phyloP scores from a whole-genome alignment of 2,888 invertebrate species.

The Cerceris rybyensis region DNA sequence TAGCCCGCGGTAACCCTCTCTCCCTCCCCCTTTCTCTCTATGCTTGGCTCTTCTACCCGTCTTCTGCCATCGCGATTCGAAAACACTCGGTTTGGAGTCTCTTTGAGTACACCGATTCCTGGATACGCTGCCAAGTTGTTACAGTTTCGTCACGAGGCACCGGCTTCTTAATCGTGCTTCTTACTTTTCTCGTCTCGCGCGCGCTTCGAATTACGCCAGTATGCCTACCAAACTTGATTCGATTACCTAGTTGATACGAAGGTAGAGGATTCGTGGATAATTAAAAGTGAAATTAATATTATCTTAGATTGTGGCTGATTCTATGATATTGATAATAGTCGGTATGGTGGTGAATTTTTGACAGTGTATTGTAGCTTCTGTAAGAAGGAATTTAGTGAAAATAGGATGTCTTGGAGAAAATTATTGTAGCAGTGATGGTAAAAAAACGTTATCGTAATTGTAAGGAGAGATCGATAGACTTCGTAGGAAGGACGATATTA shows the following conservation, averaged over 20 bases:
- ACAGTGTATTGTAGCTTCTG: too few species aligned
- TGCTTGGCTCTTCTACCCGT: constrained; percentile 11
- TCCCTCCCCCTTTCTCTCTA: constrained; percentile 13
- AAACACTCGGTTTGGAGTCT: constrained; percentile 35
- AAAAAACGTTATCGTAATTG: not conserved
- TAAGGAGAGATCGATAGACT: not conserved
- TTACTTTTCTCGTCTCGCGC: not conserved
- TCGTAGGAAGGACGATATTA: constrained; percentile 34
- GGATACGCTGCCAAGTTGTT: constrained; percentile 22
- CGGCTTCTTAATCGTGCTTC: not conserved
- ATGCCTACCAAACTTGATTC: not conserved
- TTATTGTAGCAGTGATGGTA: not conserved
- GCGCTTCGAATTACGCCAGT: not conserved
- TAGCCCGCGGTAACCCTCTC: constrained; percentile 33
- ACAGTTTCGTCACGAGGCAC: constrained; percentile 8
- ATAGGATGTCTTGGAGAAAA: too few species aligned
- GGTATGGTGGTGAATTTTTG: not conserved
- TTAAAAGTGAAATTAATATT: too few species aligned
- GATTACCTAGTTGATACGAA: not conserved
- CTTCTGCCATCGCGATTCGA: constrained; percentile 37
- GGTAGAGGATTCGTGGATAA: too few species aligned
- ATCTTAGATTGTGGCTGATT: not conserved
- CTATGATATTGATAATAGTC: not conserved
- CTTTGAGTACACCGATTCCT: constrained; percentile 20
- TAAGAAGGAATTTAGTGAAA: too few species aligned